Percentiles rank a stretch among this genome's conserved stretches.
These are phyloP conservation scores for Astropecten irregularis DNA, from an alignment of 53 echinoderm and acorn worm species.

Conservation along the genomic window DNA sequence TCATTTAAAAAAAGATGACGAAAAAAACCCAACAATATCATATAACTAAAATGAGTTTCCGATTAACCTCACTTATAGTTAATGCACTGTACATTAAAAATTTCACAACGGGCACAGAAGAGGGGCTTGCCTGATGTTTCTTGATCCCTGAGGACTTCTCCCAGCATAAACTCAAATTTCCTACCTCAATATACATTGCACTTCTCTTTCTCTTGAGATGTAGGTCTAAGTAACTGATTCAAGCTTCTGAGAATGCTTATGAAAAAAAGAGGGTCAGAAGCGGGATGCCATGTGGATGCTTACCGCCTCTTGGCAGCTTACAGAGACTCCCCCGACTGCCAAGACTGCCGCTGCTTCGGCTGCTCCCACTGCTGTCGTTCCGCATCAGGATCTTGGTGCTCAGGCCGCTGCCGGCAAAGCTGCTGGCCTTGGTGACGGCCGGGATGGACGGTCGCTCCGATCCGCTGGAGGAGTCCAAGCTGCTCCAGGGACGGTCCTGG, in stretches of 20 bases:
- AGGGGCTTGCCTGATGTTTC: too few relatives aligned
- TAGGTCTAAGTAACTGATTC: too few relatives aligned
- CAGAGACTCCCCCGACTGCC: slow-evolving; percentile 79
- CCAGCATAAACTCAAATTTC: too few relatives aligned
- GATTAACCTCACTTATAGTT: too few relatives aligned
- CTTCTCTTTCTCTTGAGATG: too few relatives aligned
- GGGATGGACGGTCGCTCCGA: slow-evolving; percentile 88
- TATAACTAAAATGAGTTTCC: background rate
- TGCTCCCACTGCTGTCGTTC: slow-evolving; percentile 91
- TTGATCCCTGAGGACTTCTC: too few relatives aligned
- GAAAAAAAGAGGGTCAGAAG: too few relatives aligned
- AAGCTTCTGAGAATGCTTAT: too few relatives aligned
- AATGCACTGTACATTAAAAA: too few relatives aligned
- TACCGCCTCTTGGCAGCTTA: slow-evolving; percentile 75
- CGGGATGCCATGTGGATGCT: too few relatives aligned
- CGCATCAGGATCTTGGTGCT: slow-evolving; percentile 84
- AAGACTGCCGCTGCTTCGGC: slow-evolving; percentile 83
- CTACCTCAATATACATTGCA: too few relatives aligned
- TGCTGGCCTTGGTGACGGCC: slow-evolving; percentile 95
- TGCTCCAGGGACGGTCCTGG: slow-evolving; percentile 98
- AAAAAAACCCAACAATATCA: background rate
- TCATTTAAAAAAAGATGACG: background rate
- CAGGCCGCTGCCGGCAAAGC: slow-evolving; percentile 84
- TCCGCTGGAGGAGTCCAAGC: slow-evolving; percentile 95
- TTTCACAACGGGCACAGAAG: too few relatives aligned